These are phyloP conservation scores for Frankliniella fusca DNA, from an alignment of 2,888 invertebrate species.

Conservation along the genomic window DNA sequence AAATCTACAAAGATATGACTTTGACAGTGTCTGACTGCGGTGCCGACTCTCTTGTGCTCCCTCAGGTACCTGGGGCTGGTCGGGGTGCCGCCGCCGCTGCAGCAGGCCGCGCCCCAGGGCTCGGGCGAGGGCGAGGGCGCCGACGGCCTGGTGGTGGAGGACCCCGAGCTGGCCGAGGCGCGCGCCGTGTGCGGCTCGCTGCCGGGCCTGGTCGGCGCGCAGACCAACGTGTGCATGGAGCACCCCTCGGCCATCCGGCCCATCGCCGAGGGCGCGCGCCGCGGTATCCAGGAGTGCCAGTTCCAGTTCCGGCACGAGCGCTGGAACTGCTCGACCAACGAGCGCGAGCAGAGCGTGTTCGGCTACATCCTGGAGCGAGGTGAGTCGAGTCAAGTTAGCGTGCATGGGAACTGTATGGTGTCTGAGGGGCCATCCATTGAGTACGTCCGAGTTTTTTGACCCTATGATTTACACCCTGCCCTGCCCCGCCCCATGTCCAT, in stretches of 20 bases:
- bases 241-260: constrained; percentile 76
- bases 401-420: no score
- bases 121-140: constrained; percentile 33
- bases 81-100: constrained; percentile 43
- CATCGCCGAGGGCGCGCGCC: constrained; percentile 75
- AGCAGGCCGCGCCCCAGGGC: constrained; percentile 39
- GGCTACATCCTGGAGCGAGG: constrained; percentile 52
- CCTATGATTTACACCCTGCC: no score
- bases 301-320: constrained; percentile 78
- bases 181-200: constrained; percentile 44
- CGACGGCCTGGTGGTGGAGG: constrained; percentile 38
- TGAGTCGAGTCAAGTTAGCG: constrained; percentile 42
- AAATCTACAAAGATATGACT: not conserved
- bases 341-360: constrained; percentile 51
- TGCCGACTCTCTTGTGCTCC: not conserved
- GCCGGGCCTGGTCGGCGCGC: constrained; percentile 46
- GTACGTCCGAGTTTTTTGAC: no score
- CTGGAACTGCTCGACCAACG: constrained; percentile 85
- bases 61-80: constrained; percentile 45
- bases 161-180: constrained; percentile 40
- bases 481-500: no score
- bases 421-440: no score
- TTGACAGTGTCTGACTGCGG: not conserved
- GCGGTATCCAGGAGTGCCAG: constrained; percentile 81
- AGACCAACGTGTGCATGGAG: constrained; percentile 73